phyloP scores from a whole-genome alignment of 2,888 invertebrate genomes.

The Xestobium rufovillosum region DNA sequence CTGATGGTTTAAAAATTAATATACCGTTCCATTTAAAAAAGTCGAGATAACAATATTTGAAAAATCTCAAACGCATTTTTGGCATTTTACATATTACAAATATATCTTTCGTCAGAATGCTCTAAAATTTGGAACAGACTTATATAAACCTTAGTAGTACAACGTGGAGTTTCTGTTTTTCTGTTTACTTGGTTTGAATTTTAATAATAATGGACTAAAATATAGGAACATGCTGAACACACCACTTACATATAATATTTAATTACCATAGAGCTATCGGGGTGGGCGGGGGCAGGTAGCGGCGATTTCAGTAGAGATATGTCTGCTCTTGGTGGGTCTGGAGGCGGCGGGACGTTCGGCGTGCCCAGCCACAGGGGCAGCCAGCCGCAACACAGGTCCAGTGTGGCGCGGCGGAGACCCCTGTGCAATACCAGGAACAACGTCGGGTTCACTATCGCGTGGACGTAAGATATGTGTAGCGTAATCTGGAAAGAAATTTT shows the following conservation, averaged over 20 bases:
- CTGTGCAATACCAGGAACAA: conserved; percentile 72
- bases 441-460: conserved; percentile 77
- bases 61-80: too few species aligned
- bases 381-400: conserved; percentile 67
- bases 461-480: conserved; percentile 79
- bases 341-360: conserved; percentile 49
- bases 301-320: conserved; percentile 57
- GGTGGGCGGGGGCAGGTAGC: conserved; percentile 47
- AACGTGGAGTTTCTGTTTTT: too few species aligned
- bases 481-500: conserved; percentile 57
- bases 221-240: conserved; percentile 30
- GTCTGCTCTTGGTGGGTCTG: conserved; percentile 52
- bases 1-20: too few species aligned
- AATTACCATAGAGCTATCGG: conserved; percentile 49
- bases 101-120: too few species aligned
- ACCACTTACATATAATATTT: conserved; percentile 50
- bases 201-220: not conserved
- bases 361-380: conserved; percentile 38
- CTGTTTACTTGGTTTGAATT: conserved; percentile 4
- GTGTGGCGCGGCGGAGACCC: conserved; percentile 62
- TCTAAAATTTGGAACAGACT: too few species aligned
- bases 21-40: too few species aligned
- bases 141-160: too few species aligned
- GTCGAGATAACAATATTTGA: too few species aligned
- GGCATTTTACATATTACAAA: too few species aligned